Evolutionary conservation across 2,797 vertebrate species (phyloP), one percentile per base, ranked within the genome.

Genomic region (Pipistrellus pipistrellus): DNA sequence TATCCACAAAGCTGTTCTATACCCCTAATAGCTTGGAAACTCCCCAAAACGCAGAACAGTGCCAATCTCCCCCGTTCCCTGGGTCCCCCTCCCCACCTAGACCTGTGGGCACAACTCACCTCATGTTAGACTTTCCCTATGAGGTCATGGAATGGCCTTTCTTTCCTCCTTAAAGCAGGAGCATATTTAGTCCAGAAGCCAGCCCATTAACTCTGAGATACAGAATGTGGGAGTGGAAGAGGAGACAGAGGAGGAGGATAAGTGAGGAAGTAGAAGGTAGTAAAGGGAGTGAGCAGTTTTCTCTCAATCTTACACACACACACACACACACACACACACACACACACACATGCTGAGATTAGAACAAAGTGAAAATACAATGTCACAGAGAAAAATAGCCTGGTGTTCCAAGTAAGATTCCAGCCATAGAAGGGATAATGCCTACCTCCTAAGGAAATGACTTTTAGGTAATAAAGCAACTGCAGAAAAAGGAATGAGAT

Each of bases 111-210:
- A 57, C 64, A 83, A 82, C 64, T 88, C 78, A 90, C 68, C 76
- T 83, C 8, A 0, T 2, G 35, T 73, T 41, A 44, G 88, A 80
- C 46, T 90, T 86, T 55, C 85, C 82, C 90, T 75, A 53, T 0
- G 14, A 81, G 76, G 73, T 88, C 85, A 55, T 0, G 0, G 80
- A 84, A 92, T 25, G 66, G 41, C 84, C 71, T 46, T 80, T 32
- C 81, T 72, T 89, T 90, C 88, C 90, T 91, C 91, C 10, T 9
- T 69, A 92, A 84, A 38, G 68, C 86, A 75, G 77, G 72, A 94
- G 90, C 32, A 57, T 41, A 77, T 81, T 88, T 84, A 82, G 73
- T 92, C 83, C 48, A 89, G 88, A 86, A 85, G 68, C 62, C 55
- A 87, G 80, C 64, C 82, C 68, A 62, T 53, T 85, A 85, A 57